Conservation (phyloP, 2,888 invertebrate species). For the Zaprionus lineosus region DNA sequence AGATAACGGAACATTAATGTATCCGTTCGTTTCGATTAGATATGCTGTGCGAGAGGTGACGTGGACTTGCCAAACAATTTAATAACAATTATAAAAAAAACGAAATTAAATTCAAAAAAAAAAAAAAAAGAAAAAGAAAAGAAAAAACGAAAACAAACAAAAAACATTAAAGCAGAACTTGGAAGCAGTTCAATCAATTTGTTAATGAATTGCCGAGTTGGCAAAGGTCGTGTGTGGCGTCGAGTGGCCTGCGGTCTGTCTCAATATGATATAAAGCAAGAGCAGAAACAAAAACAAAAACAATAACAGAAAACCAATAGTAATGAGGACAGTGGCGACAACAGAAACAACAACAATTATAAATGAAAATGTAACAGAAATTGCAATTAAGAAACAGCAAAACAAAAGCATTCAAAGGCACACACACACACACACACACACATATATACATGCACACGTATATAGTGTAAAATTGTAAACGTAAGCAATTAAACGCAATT, state of each 20-base stretch:
- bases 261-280: conserved; percentile 13
- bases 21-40: conserved; percentile 18
- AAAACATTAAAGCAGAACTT: too few species aligned
- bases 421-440: too few species aligned
- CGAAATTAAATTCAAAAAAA: too few species aligned
- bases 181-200: conserved; percentile 27
- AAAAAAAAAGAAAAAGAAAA: too few species aligned
- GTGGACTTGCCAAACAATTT: conserved; percentile 20
- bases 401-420: conserved; percentile 43
- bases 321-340: conserved; percentile 9
- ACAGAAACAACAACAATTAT: conserved; percentile 20
- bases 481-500: conserved; percentile 69
- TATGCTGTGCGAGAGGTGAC: conserved; percentile 1
- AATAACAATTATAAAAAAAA: conserved; percentile 23
- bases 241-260: neutral
- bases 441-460: too few species aligned
- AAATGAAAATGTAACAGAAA: conserved; percentile 70
- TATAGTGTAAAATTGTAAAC: conserved; percentile 48
- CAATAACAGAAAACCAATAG: conserved; percentile 1
- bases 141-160: too few species aligned
- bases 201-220: conserved; percentile 45
- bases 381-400: conserved; percentile 60
- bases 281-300: conserved; percentile 4
- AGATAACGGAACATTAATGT: conserved; percentile 18
- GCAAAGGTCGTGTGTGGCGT: conserved; percentile 36